Evolutionary conservation across 2,888 invertebrate genomes (phyloP).

Genomic region (Carabus problematicus): DNA sequence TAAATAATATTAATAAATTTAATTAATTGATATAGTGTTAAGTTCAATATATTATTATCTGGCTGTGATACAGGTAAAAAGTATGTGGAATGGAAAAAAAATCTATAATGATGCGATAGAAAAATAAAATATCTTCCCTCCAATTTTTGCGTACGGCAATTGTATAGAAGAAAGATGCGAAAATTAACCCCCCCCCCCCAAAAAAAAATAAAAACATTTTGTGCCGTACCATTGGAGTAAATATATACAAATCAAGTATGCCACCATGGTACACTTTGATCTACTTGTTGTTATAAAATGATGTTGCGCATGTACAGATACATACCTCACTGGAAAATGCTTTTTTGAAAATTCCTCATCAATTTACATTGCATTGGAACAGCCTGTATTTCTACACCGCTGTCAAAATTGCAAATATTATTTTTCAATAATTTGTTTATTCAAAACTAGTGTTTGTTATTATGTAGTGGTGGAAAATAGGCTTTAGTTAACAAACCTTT

Average conservation of each 20-base stretch:
- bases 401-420: too few relatives aligned
- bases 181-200: background rate
- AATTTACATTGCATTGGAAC: too few relatives aligned
- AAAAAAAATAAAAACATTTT: background rate
- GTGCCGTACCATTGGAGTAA: slow-evolving; percentile 17
- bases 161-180: slow-evolving; percentile 7
- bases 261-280: too few relatives aligned
- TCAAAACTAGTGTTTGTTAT: too few relatives aligned
- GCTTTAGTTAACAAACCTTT: background rate
- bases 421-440: too few relatives aligned
- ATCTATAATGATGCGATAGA: slow-evolving; percentile 23
- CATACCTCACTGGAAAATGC: too few relatives aligned
- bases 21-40: background rate
- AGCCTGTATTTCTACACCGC: too few relatives aligned
- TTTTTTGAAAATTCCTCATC: too few relatives aligned
- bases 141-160: slow-evolving; percentile 30
- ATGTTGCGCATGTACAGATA: too few relatives aligned
- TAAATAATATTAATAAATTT: slow-evolving; percentile 18
- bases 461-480: too few relatives aligned
- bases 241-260: background rate
- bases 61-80: slow-evolving; percentile 61
- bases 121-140: slow-evolving; percentile 26
- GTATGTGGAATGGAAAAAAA: slow-evolving; percentile 53
- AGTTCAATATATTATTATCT: slow-evolving; percentile 59
- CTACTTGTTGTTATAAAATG: too few relatives aligned